These are phyloP conservation scores for Lasioglossum lativentre DNA, from an alignment of 2,888 invertebrate genomes.

Conservation along the genomic window DNA sequence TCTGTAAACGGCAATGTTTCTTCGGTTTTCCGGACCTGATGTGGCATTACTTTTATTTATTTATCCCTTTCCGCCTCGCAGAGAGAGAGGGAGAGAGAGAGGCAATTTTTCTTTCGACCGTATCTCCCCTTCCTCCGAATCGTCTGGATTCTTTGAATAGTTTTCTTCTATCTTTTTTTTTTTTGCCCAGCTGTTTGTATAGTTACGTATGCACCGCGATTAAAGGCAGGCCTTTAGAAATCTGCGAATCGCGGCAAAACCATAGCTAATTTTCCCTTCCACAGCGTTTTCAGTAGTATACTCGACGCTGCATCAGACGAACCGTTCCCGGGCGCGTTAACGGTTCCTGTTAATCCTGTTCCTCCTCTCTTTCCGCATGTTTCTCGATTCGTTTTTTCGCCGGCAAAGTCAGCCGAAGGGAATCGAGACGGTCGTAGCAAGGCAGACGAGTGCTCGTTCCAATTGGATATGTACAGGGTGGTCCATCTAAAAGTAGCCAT, in stretches of 20 bases:
- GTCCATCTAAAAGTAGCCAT: not conserved
- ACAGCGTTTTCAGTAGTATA: not conserved
- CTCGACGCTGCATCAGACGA: conserved; percentile 20
- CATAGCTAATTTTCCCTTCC: not conserved
- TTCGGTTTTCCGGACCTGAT: not conserved
- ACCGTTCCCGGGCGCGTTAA: not conserved
- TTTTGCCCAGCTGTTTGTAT: not conserved
- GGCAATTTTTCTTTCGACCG: not conserved
- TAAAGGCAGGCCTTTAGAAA: not conserved
- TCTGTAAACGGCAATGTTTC: conserved; percentile 55
- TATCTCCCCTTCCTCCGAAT: not conserved
- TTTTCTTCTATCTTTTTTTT: not conserved
- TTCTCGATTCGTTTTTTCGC: not conserved
- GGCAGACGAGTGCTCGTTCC: not conserved
- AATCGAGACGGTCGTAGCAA: not conserved
- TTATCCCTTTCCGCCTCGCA: conserved; percentile 9
- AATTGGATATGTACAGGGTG: not conserved
- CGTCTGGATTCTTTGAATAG: not conserved
- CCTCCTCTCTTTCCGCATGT: not conserved
- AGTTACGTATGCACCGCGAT: not conserved
- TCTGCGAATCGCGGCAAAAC: not conserved
- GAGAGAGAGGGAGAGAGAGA: not conserved
- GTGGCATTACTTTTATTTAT: conserved; percentile 31
- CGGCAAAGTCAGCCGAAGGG: not conserved
- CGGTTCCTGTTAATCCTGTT: conserved; percentile 1